These are phyloP conservation scores for Mus caroli DNA, from an alignment of 2,797 vertebrate species.

Conservation along the genomic window DNA sequence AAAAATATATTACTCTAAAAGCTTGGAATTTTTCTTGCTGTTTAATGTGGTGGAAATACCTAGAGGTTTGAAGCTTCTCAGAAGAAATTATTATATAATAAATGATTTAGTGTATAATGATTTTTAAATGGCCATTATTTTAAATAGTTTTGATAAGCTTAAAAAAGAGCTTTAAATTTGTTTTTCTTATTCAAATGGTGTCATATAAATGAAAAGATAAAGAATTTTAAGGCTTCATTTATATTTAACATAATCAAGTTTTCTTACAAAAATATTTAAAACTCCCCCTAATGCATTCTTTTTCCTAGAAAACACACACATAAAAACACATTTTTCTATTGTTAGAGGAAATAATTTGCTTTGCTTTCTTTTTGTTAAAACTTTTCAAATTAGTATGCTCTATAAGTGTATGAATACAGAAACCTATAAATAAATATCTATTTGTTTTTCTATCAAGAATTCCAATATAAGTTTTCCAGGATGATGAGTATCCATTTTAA, in stretches of 20 bases:
- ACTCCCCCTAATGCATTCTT: conserved; percentile 42
- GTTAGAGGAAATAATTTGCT: conserved; percentile 60
- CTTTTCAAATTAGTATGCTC: conserved; percentile 67
- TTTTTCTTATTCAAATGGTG: not conserved
- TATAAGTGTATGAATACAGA: conserved; percentile 67
- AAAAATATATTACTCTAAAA: conserved; percentile 44
- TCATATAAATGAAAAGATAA: conserved; percentile 50
- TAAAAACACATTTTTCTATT: conserved; percentile 66
- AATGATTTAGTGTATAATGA: conserved; percentile 18
- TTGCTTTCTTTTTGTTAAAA: conserved; percentile 63
- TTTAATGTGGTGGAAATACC: conserved; percentile 50
- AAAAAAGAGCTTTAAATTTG: not conserved
- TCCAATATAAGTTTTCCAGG: conserved; percentile 70
- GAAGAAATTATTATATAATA: conserved; percentile 33
- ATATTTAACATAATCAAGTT: conserved; percentile 42
- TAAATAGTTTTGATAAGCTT: conserved; percentile 57
- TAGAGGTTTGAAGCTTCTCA: conserved; percentile 17
- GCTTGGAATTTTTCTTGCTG: not conserved
- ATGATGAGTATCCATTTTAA: conserved; percentile 76
- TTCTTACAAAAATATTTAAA: conserved; percentile 66
- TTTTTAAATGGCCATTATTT: conserved; percentile 34
- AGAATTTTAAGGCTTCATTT: conserved; percentile 40
- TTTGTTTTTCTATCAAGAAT: conserved; percentile 71
- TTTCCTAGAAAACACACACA: conserved; percentile 32
- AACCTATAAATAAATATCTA: conserved; percentile 62